These are phyloP conservation scores for Prionace glauca DNA, from an alignment of 2,797 vertebrate species.

Conservation along the genomic window DNA sequence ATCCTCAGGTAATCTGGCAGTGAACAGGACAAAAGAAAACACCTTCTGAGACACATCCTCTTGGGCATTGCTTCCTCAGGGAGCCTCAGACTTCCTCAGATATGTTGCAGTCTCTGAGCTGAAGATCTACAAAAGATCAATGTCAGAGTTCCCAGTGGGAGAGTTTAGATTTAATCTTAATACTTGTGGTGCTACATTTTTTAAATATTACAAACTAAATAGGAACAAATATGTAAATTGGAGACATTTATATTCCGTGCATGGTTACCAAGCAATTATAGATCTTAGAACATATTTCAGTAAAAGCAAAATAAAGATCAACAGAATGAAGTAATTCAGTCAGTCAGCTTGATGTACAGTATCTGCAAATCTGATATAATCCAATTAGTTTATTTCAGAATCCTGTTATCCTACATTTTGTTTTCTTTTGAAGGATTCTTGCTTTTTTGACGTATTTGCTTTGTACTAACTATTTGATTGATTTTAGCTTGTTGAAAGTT, in stretches of 20 bases:
- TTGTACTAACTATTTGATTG: slow-evolving; percentile 1
- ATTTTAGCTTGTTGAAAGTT: not conserved
- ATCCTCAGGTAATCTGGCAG: not conserved
- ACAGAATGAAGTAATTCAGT: not conserved
- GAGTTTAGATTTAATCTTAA: not conserved
- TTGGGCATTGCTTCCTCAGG: not conserved
- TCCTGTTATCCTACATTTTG: not conserved
- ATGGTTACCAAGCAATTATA: not conserved
- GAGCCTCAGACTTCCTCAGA: not conserved
- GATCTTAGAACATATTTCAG: not conserved
- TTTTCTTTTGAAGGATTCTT: not conserved
- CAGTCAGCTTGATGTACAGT: not conserved
- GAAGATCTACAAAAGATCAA: not conserved
- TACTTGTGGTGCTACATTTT: not conserved
- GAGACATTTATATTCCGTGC: not conserved
- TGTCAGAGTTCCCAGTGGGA: not conserved
- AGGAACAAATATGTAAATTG: not conserved
- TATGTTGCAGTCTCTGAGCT: not conserved
- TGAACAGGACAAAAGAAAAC: not conserved
- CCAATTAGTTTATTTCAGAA: not conserved
- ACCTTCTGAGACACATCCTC: not conserved
- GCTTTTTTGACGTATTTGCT: not conserved
- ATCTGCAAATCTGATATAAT: slow-evolving; percentile 16
- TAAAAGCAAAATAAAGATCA: not conserved
- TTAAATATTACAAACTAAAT: not conserved